phyloP scores from a whole-genome alignment of 2,113 vertebrate species.

The Percopsis transmontana region DNA sequence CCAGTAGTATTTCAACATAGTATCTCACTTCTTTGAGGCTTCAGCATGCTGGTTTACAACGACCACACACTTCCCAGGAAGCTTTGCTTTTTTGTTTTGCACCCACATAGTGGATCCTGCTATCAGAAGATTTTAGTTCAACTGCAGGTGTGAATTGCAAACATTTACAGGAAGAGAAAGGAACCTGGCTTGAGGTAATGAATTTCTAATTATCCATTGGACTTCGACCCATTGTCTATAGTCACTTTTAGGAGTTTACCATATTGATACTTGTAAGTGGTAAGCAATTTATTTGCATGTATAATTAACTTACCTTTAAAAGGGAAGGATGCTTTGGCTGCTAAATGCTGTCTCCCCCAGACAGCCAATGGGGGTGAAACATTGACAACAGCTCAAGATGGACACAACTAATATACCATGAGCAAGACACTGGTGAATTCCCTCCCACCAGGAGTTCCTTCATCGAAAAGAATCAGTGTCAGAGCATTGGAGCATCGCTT shows the following conservation, averaged over 20 bases:
- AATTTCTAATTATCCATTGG: constrained; percentile 48
- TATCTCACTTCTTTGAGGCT: constrained; percentile 64
- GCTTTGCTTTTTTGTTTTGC: constrained; percentile 8
- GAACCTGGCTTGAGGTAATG: constrained; percentile 34
- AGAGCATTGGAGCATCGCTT: constrained; percentile 28
- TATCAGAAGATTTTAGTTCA: constrained; percentile 22
- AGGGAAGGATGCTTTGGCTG: constrained; percentile 10
- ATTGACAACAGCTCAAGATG: constrained; percentile 44
- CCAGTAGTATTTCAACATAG: constrained; percentile 73
- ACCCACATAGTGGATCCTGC: constrained; percentile 6
- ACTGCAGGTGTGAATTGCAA: constrained; percentile 18
- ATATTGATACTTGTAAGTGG: constrained; percentile 32
- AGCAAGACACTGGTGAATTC: constrained; percentile 34
- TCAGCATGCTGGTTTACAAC: constrained; percentile 37
- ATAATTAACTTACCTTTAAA: constrained; percentile 20
- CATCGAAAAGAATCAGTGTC: constrained; percentile 64
- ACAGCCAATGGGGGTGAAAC: constrained; percentile 29
- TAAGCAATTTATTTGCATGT: constrained; percentile 14
- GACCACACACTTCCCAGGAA: constrained; percentile 22
- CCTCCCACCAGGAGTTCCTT: constrained; percentile 38
- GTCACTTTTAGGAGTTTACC: constrained; percentile 32
- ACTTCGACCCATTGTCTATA: constrained; percentile 34
- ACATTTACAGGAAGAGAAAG: constrained; percentile 16
- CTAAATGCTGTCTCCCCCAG: neutral
- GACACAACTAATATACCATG: constrained; percentile 41